Base-by-base conservation (phyloP, 2,888 invertebrate genomes). In the Diabrotica balteata region DNA sequence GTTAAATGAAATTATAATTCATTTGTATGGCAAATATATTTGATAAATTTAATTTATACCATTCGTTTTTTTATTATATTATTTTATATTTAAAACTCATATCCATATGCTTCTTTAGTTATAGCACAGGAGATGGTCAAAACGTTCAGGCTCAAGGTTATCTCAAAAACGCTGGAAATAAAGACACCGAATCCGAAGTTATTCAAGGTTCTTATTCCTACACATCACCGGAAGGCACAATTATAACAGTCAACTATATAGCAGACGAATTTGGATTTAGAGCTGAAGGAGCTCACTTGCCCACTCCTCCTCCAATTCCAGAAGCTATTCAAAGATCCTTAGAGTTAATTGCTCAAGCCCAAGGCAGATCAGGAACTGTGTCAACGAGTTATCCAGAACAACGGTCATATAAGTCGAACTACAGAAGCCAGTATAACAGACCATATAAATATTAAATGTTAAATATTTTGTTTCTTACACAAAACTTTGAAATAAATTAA, bases 181-280 rank as follows among this genome's bases (percentile, higher is more conserved):
- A 90, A 71, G 88, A 88, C 63, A 88, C 90, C 3, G 90, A 90
- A 77, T 89, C 90, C 11, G 88, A 92, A 89, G 91, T 91, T 1
- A 91, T 92, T 3, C 90, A 92, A 80, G 93, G 93, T 53, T 90
- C 90, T 51, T 92, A 89, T 80, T 88, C 92, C 0, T 93, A 93
- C 79, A 88, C 91, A 7, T 88, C 92, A 1, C 92, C 93, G 0
- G 93, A 93, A 75, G 90, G 90, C 64, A 83, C 87, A 9, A 82
- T 86, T 47, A 88, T 88, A 69, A 86, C 87, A 59, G 86, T 88
- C 60, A 89, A 86, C 49, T 93, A 92, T 76, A 86, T 91, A 17
- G 92, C 92, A 22, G 93, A 93, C 81, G 93, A 93, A 84, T 91
- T 91, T 80, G 93, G 93, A 66, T 93, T 92, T 84, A 88, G 90